phyloP scores from a whole-genome alignment of 2,797 vertebrate genomes.

The Triplophysa bombifrons region DNA sequence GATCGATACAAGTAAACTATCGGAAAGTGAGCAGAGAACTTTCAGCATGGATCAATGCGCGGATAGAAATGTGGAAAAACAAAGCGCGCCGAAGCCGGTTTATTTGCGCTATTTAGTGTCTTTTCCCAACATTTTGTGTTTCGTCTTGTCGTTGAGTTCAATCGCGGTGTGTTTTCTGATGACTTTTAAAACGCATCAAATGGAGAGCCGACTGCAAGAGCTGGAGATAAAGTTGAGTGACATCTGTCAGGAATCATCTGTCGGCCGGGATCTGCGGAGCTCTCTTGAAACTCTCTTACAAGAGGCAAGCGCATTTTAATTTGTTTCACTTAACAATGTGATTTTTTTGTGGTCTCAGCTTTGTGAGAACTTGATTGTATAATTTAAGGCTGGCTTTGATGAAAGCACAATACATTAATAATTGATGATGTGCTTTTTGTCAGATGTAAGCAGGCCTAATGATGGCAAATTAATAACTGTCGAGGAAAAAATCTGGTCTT shows the following conservation, averaged over 20 bases:
- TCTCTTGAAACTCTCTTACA: conserved; percentile 80
- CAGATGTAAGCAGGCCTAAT: too few species aligned
- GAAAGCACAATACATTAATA: too few species aligned
- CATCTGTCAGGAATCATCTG: conserved; percentile 65
- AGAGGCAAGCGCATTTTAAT: conserved; percentile 76
- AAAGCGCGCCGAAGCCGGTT: conserved; percentile 57
- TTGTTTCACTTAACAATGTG: background rate
- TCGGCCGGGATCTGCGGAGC: conserved; percentile 72
- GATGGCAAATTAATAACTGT: too few species aligned
- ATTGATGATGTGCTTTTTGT: too few species aligned
- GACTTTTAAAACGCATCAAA: conserved; percentile 81
- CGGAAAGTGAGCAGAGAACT: conserved; percentile 36
- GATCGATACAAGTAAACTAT: conserved; percentile 24
- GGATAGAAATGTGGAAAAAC: conserved; percentile 65
- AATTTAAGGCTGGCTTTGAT: too few species aligned
- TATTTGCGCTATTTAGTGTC: conserved; percentile 40
- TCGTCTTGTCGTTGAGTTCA: conserved; percentile 83
- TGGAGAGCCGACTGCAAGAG: conserved; percentile 82
- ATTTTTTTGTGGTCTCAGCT: background rate
- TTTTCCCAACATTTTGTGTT: conserved; percentile 68
- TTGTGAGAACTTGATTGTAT: background rate
- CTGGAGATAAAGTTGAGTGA: conserved; percentile 76
- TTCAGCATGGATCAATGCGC: conserved; percentile 69
- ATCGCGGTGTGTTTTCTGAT: conserved; percentile 84
- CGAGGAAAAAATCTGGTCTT: too few species aligned